Base-by-base conservation (phyloP, 2,888 invertebrate species). In the Ptilodon capucinus region DNA sequence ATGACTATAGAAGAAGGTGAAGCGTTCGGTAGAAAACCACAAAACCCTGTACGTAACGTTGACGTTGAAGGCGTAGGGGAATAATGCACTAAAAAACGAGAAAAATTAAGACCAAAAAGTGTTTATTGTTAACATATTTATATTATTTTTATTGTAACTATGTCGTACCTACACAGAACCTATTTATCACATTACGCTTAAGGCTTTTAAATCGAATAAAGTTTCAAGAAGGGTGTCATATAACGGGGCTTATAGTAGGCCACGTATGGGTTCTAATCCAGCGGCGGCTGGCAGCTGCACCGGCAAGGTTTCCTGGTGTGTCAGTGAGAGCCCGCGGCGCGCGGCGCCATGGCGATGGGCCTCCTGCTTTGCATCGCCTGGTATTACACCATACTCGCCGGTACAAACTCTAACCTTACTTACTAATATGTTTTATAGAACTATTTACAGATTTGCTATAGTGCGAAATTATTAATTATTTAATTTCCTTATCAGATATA, bases 1-100 rank as follows among this genome's bases (percentile, higher is more conserved):
- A 95, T 95, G 74, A 95, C 95, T 0, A 87, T 96, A 43, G 94
- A 95, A 71, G 96, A 96, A 70, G 95, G 94, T 1, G 95, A 96
- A 79, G 86, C 81, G 4, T 71, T 84, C 38, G 75, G 75, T n/a
- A 71, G 52, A 35, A 62, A 54, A 13, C 23, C 43, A 17, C 51
- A 23, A 36, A 35, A 39, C 25, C 9, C 19, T n/a, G 19, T n/a
- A 19, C 19, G 19, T 19, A 2, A 2, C 11, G 21, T 1, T 25
- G 16, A 25, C 9, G 11, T 14, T 16, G 16, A 8, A 18, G 13
- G 11, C 21, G 8, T 13, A 2, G 39, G 9, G 11, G 9, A 36
- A 18, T 36, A 39, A 39, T 35, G 35, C 2, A n/a, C 9, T 18
- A 36, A 18, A 18, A 18, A 36, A 18, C 11, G 18, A 4, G 17